Evolutionary conservation across 2,113 vertebrate species (phyloP), one percentile per base, ranked within the genome.

Genomic region (Aldabrachelys gigantea): DNA sequence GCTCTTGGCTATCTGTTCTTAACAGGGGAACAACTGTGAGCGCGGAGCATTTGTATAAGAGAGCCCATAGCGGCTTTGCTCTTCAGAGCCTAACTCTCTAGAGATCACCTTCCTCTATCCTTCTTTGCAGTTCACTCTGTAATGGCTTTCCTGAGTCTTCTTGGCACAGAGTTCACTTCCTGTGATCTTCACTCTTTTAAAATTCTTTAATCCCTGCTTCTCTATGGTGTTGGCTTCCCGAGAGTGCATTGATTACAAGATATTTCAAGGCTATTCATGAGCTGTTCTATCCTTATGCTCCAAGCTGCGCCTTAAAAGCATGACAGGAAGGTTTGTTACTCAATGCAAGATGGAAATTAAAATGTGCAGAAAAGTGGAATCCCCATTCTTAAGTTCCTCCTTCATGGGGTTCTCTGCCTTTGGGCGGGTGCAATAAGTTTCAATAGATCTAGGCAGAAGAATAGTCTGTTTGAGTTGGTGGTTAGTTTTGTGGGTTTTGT

Each of bases 161-260:
- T 90, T n/a, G 44, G 52, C 0, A 1, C 16, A 72, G 91, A 96
- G 95, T 89, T 95, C 53, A 54, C 53, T 91, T 82, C 29, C 84
- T 95, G 76, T 87, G 89, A 87, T 95, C 50, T 84, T 96, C 75
- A 87, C 31, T 79, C 83, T 94, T 95, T 21, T 82, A 90, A 93
- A 94, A 52, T 75, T 54, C 59, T 89, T 94, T 41, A 22, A 14
- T 82, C 13, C 27, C 4, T 82, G 4, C 11, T 96, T 49, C 56
- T 89, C 44, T 85, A 88, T 84, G 85, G 25, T 14, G 22, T 76
- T 84, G 65, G 10, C 9, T 97, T 85, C 84, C 17, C 3, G 56
- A 92, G 82, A 85, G 82, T 72, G 47, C 47, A 56, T 76, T 3
- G 13, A 78, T 84, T 93, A 87, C 90, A 78, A 95, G 95, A 75